Evolutionary conservation across 2,797 vertebrate genomes (phyloP), one percentile per base, ranked within the genome.

Genomic region (Lerista edwardsae): DNA sequence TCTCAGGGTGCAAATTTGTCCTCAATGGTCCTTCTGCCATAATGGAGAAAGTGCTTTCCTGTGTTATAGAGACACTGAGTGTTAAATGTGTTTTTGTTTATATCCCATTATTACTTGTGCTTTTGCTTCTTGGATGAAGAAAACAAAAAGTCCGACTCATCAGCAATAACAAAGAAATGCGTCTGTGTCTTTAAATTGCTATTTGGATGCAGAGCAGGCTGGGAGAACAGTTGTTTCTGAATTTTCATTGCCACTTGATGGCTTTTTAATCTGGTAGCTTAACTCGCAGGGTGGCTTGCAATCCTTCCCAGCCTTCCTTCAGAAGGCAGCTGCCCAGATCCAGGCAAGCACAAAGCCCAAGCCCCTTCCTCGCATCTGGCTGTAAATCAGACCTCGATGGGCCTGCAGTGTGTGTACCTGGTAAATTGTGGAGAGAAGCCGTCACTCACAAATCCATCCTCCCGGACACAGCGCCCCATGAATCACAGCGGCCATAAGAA

Each of bases 361-460:
- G 11, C 65, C 65, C 72, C 86, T 83, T 81, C 59, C 80, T 79
- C 86, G 67, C 74, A 51, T 82, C 76, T 79, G 74, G 76, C 89
- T 86, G 85, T 91, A 90, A 92, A 92, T 91, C 86, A 87, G 79
- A 73, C 82, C 82, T 90, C 86, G 59, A 84, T 77, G 82, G 86
- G 86, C 86, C 86, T 87, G 83, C 88, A 86, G 76, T 84, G 80
- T 85, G 80, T 85, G 84, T 82, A 82, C 89, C 89, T 85, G 86
- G 89, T 87, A 89, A 89, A 89, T 83, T 86, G 88, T 85, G 86
- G 82, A 82, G 84, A 86, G 86, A 71, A 72, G 71, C 82, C 71
- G 68, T 85, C 85, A 79, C 84, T 76, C 85, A 87, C 87, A 89
- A 88, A 92, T 88, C 91, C 88, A 88, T 89, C 88, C 89, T 83